Evolutionary conservation across 2,888 invertebrate species (phyloP).

Genomic region (Eupithecia subumbrata): DNA sequence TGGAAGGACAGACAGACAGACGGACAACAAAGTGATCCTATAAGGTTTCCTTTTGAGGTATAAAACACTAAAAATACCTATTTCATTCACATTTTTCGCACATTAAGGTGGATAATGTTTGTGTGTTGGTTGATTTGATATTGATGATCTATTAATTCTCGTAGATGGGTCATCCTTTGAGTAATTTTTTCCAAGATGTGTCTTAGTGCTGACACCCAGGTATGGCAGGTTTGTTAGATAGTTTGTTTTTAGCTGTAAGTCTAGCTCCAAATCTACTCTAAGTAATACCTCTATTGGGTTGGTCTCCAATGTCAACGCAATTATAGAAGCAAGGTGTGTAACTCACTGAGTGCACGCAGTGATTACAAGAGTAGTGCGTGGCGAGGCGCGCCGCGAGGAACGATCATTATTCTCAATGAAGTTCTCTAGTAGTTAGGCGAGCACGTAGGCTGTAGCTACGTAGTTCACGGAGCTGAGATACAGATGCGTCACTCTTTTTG

Average conservation of each 20-base stretch:
- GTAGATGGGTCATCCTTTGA: not conserved
- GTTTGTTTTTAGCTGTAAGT: not conserved
- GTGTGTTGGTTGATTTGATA: not conserved
- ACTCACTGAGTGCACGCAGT: conserved; percentile 84
- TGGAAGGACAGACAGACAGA: too few species aligned
- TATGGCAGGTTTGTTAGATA: not conserved
- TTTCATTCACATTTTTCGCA: not conserved
- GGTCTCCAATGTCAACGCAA: conserved; percentile 65
- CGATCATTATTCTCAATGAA: conserved; percentile 77
- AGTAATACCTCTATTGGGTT: conserved; percentile 30
- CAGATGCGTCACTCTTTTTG: conserved; percentile 77
- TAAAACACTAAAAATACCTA: not conserved
- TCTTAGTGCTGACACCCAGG: not conserved
- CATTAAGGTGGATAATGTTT: not conserved
- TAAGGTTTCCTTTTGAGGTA: too few species aligned
- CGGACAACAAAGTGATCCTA: too few species aligned
- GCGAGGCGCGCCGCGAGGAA: conserved; percentile 72
- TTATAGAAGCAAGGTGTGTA: conserved; percentile 80
- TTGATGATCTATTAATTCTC: not conserved
- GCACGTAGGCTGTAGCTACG: conserved; percentile 81
- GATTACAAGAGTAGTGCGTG: conserved; percentile 79
- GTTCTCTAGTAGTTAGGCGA: conserved; percentile 73
- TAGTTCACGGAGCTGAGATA: conserved; percentile 80
- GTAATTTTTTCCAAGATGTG: not conserved
- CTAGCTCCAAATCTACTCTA: conserved; percentile 32